Base-by-base conservation (phyloP, 2,797 vertebrate genomes). In the Protonibea diacanthus region DNA sequence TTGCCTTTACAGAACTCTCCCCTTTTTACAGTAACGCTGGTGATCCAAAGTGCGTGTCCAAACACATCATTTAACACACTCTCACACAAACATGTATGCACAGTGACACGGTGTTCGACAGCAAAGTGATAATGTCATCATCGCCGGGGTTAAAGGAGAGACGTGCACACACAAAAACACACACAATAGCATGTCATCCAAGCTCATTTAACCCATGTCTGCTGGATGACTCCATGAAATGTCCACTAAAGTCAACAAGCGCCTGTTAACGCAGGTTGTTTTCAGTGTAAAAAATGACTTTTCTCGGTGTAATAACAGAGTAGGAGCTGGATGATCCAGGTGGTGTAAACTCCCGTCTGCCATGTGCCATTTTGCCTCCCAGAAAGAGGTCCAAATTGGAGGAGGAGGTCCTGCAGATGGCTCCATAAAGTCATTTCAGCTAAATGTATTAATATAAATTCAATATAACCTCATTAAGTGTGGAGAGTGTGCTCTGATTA, bases 51-150 rank as follows among this genome's bases (percentile, higher is more conserved):
- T 86, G 90, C 92, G 49, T 90, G 94, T 88, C 91, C 88, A 88
- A 90, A 92, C 93, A 91, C 82, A 93, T 92, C 87, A 83, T 86
- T 86, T 77, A 42, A 81, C 85, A 88, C 25, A 61, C 51, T 64
- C 75, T 74, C 52, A 68, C 76, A 73, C 74, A 83, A 86, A 86
- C 85, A 82, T 63, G 65, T 66, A 64, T 53, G 79, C 70, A 73
- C 56, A 70, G 40, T 29, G 63, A n/a, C 78, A 78, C 82, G 75
- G 81, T 74, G 83, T 38, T 74, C 48, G 11, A 33, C 67, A 73
- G 47, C 74, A 74, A 72, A 76, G 73, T 67, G 59, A 65, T 64
- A 76, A 66, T 64, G 66, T 71, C 81, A 87, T 70, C 74, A 74
- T 68, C 57, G 15, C n/a, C 67, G 17, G 27, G 27, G 52, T 56